Evolutionary conservation across 2,113 vertebrate genomes (phyloP), one percentile per base, ranked within the genome.

Genomic region (Dolichotis patagonum): DNA sequence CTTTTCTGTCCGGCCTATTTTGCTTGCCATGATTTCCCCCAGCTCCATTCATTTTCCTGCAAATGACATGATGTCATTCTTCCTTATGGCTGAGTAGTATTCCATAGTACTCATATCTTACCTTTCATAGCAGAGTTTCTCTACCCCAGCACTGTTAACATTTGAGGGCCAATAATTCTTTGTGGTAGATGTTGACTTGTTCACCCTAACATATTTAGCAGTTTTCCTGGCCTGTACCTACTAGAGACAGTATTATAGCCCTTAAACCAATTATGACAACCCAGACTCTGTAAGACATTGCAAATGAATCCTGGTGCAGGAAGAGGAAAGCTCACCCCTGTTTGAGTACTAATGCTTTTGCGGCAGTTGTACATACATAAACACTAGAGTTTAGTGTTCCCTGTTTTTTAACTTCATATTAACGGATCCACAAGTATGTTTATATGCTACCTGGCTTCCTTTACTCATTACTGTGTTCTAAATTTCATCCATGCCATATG

Each of bases 251-350:
- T n/a, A 75, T 62, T 80, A 86, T 28, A 30, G 38, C 12, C 77
- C n/a, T 3, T 85, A 16, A 11, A 2, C 8, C 10, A 49, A 20
- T 10, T 81, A 16, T 20, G 80, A 28, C n/a, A 95, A 94, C 7
- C 71, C 20, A 92, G 80, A 71, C 20, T 87, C 16, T 86, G 92
- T 65, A 32, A 91, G 81, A 83, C 35, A 80, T 62, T 84, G 89
- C 35, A 95, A 58, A 83, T 80, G 54, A 41, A 17, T 82, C 54
- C 54, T 86, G 8, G 19, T n/a, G 1, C 9, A 56, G 4, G 41
- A 22, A 52, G 26, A 28, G 12, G 41, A 41, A 91, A 73, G 58
- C 71, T 54, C 38, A 35, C 11, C 28, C n/a, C 32, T 41, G 9
- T 41, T 69, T 62, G 54, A 94, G 52, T 86, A 80, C 7, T 35